These are phyloP conservation scores for Typhlomys cinereus DNA, from an alignment of 2,113 vertebrate genomes.

Conservation along the genomic window DNA sequence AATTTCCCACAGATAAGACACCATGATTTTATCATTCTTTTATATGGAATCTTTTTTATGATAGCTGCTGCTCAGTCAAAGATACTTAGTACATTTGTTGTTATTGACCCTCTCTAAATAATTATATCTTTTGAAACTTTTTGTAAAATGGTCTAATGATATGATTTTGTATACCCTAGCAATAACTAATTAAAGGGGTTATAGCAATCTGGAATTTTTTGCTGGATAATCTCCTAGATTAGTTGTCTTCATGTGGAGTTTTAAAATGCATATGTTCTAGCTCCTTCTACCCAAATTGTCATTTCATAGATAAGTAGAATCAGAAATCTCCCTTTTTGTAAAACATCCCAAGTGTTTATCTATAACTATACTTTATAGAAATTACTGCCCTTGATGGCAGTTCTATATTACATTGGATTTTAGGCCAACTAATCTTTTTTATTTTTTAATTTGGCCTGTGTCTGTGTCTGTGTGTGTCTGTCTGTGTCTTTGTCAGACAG, in stretches of 20 bases:
- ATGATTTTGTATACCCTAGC: background rate
- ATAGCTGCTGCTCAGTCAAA: constrained; percentile 29
- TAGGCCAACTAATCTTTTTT: background rate
- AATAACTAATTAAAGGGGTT: constrained; percentile 10
- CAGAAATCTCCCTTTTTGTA: background rate
- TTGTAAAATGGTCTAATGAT: constrained; percentile 12
- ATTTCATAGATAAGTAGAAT: background rate
- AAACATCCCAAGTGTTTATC: background rate
- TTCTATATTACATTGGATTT: background rate
- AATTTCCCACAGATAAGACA: constrained; percentile 23
- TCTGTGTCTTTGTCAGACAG: too few relatives aligned
- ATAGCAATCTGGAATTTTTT: constrained; percentile 31
- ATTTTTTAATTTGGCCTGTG: too few relatives aligned
- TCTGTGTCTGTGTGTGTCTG: too few relatives aligned
- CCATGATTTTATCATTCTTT: constrained; percentile 4
- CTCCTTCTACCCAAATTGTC: background rate
- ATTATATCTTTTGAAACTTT: constrained; percentile 36
- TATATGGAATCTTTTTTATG: background rate
- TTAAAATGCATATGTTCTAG: background rate
- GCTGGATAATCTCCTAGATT: background rate
- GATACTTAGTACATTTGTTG: background rate
- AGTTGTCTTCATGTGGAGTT: background rate
- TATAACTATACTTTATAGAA: background rate
- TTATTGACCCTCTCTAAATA: background rate
- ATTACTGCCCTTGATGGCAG: background rate